Conservation (phyloP, 2,113 vertebrate genomes). For the Holacanthus passer region DNA sequence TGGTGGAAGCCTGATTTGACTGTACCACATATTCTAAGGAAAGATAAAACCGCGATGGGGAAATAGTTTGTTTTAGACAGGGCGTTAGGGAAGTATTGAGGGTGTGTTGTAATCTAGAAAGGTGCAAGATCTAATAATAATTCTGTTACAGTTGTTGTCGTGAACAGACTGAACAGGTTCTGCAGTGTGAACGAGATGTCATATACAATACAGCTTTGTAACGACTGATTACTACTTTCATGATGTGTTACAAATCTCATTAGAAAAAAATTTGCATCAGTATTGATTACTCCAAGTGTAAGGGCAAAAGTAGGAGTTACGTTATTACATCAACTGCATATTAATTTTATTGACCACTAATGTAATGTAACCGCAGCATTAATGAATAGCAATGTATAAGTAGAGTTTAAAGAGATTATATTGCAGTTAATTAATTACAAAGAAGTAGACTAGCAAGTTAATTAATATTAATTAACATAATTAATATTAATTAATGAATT, state of each 20-base stretch:
- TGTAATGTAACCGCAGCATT: slow-evolving; percentile 40
- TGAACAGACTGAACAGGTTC: slow-evolving; percentile 61
- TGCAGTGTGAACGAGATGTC: slow-evolving; percentile 24
- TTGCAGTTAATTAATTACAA: slow-evolving; percentile 67
- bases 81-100: slow-evolving; percentile 44
- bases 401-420: slow-evolving; percentile 77
- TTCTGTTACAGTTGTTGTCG: slow-evolving; percentile 47
- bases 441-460: slow-evolving; percentile 65
- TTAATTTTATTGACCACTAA: slow-evolving; percentile 49
- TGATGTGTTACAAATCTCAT: slow-evolving; percentile 2
- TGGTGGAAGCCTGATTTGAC: slow-evolving; percentile 49
- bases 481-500: slow-evolving; percentile 77
- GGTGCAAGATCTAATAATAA: slow-evolving; percentile 37
- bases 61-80: slow-evolving; percentile 60
- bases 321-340: slow-evolving; percentile 34
- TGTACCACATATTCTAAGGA: slow-evolving; percentile 51
- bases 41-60: slow-evolving; percentile 64
- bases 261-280: slow-evolving; percentile 9
- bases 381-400: slow-evolving; percentile 61
- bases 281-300: slow-evolving; percentile 25
- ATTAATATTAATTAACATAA: slow-evolving; percentile 79
- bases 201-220: slow-evolving; percentile 47
- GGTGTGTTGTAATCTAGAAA: slow-evolving; percentile 48
- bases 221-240: not conserved
- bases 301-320: slow-evolving; percentile 12